Conservation (phyloP, 2,797 vertebrate species). For the Xyrichtys novacula region DNA sequence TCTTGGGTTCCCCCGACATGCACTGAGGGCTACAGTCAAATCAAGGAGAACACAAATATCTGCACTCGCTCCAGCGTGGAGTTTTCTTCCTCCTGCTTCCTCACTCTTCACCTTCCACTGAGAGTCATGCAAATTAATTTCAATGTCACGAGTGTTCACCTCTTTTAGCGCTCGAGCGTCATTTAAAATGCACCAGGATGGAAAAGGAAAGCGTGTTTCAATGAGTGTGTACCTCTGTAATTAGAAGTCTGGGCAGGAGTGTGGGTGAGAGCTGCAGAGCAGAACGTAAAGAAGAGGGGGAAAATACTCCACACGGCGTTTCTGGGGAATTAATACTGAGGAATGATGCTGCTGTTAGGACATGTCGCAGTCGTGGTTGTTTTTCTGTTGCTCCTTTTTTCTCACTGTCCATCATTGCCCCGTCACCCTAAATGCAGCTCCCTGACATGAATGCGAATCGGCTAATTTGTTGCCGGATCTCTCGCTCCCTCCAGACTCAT, state of each 20-base stretch:
- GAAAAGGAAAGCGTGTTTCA: constrained; percentile 18
- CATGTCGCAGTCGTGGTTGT: constrained; percentile 33
- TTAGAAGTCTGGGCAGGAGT: constrained; percentile 35
- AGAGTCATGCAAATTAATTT: constrained; percentile 34
- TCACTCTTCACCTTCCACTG: constrained; percentile 16
- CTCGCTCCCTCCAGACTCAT: constrained; percentile 77
- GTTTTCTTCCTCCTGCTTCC: constrained; percentile 17
- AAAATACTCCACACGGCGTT: constrained; percentile 23
- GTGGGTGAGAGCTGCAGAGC: neutral
- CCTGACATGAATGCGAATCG: constrained; percentile 71
- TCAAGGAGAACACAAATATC: constrained; percentile 38
- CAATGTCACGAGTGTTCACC: constrained; percentile 29
- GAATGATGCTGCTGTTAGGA: constrained; percentile 35
- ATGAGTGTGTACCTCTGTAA: constrained; percentile 29
- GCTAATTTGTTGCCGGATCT: constrained; percentile 75
- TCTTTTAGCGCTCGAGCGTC: constrained; percentile 8
- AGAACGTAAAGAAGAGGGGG: constrained; percentile 16
- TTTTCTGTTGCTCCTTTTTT: constrained; percentile 57
- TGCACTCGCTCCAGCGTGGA: constrained; percentile 16
- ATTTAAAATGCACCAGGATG: constrained; percentile 30
- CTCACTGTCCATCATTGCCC: constrained; percentile 63
- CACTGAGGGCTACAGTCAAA: constrained; percentile 36
- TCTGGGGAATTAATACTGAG: constrained; percentile 25
- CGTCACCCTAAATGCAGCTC: constrained; percentile 55
- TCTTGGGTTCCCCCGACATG: constrained; percentile 16